Evolutionary conservation across 2,797 vertebrate species (phyloP), one percentile per base, ranked within the genome.

Genomic region (Characodon lateralis): DNA sequence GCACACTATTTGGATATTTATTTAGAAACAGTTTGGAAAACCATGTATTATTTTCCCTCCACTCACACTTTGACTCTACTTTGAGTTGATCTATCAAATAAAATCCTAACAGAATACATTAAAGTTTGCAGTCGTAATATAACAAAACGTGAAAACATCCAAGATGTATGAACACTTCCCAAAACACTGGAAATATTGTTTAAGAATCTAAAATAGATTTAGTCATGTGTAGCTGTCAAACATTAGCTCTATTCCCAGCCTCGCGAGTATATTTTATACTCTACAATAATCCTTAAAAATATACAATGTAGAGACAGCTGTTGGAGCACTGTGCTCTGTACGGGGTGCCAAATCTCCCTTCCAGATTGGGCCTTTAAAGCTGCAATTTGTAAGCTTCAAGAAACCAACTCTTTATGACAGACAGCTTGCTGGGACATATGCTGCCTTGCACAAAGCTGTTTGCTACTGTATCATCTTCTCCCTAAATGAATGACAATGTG

Each of bases 301-400:
- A 80, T 74, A 55, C 78, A 90, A 77, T 77, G 79, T 61, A 79
- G 81, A 88, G 75, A 83, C 91, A 92, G 83, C 87, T 88, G 90
- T 78, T 76, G 83, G 83, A 89, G 84, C 86, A 81, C 39, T 51
- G 79, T 39, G 83, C 83, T 88, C 61, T 61, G 83, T 84, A 86
- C 74, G 39, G 81, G 76, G 80, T 79, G 87, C 83, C 89, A 85
- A 88, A 82, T 87, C 78, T 78, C 82, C 88, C 86, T 93, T 94
- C 94, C 93, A 94, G 94, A 94, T 92, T 94, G 92, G 93, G 90
- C 80, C 88, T 91, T 89, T 91, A 95, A 94, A 95, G 94, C 94
- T 94, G 92, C 94, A 93, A 87, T 94, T 94, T 94, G 93, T 94
- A 94, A 90, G 90, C 92, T 93, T 93, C 86, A 87, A 90, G 87